Conservation (phyloP, 2,797 vertebrate genomes). For the Sparidentex hasta region DNA sequence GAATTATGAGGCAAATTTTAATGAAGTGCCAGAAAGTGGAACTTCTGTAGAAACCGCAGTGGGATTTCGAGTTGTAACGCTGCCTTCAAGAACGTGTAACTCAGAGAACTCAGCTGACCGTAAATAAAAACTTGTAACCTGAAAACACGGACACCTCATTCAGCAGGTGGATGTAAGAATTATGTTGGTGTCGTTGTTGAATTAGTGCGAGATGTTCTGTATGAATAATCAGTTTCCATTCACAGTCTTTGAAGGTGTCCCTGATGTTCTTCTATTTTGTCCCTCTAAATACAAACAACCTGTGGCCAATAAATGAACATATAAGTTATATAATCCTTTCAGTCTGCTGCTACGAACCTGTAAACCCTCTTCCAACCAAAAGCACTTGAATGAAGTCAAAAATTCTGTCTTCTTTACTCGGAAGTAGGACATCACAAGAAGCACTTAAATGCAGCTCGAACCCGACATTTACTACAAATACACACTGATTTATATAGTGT, state of each 20-base stretch:
- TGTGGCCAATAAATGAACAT: conserved; percentile 10
- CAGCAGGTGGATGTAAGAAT: not conserved
- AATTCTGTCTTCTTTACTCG: conserved; percentile 12
- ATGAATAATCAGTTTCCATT: not conserved
- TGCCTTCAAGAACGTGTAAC: not conserved
- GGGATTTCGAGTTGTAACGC: not conserved
- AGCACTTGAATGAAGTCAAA: conserved; percentile 19
- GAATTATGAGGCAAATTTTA: too few species aligned
- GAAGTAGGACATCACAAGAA: conserved; percentile 18
- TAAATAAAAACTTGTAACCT: too few species aligned
- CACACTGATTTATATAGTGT: conserved; percentile 53
- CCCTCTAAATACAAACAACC: not conserved
- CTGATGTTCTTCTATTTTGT: not conserved
- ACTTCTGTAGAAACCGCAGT: not conserved
- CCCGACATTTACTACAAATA: conserved; percentile 47
- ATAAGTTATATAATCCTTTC: conserved; percentile 19
- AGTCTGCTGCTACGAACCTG: conserved; percentile 8
- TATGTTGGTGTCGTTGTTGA: too few species aligned
- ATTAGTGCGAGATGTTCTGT: not conserved
- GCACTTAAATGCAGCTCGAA: conserved; percentile 54
- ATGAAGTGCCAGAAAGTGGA: too few species aligned
- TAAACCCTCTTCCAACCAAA: conserved; percentile 26
- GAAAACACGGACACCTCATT: not conserved
- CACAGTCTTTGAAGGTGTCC: not conserved
- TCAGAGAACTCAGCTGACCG: not conserved